Conservation (phyloP, 1,140 invertebrate genomes). For the Drosophila kikkawai region DNA sequence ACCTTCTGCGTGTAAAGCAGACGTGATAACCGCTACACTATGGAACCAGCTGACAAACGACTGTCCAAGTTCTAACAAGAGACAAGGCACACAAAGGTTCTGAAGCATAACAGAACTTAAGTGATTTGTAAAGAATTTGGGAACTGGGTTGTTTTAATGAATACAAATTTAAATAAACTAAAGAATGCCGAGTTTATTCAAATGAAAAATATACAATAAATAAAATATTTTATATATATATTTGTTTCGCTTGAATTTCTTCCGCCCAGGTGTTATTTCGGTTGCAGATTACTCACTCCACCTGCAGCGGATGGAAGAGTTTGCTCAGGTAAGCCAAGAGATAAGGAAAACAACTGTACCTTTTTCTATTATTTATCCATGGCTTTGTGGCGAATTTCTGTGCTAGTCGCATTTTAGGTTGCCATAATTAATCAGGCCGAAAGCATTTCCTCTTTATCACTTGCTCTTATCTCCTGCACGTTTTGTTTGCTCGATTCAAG, state of each 20-base stretch:
- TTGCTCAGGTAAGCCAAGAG: conserved; percentile 19
- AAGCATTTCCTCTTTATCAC: conserved; percentile 32
- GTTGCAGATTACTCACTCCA: conserved; percentile 34
- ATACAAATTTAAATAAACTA: background rate
- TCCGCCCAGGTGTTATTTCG: conserved; percentile 48
- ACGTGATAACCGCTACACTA: conserved; percentile 89
- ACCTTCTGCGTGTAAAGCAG: conserved; percentile 89
- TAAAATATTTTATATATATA: conserved; percentile 12
- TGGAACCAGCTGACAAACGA: conserved; percentile 68
- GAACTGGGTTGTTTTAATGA: background rate
- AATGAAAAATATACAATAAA: background rate
- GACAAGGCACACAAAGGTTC: background rate
- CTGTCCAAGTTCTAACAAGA: conserved; percentile 11
- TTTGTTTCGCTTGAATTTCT: conserved; percentile 17
- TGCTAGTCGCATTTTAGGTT: conserved; percentile 5
- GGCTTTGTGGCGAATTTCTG: conserved; percentile 22
- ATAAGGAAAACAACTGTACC: conserved; percentile 32
- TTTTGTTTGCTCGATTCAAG: conserved; percentile 50
- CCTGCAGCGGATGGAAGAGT: conserved; percentile 18
- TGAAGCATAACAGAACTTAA: too few relatives aligned
- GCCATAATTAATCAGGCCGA: conserved; percentile 16
- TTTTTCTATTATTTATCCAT: conserved; percentile 19
- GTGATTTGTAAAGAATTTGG: background rate
- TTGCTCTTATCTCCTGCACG: conserved; percentile 54
- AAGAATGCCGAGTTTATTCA: background rate